Evolutionary conservation across 2,113 vertebrate species (phyloP), one percentile per base, ranked within the genome.

Genomic region (Nematolebias whitei): DNA sequence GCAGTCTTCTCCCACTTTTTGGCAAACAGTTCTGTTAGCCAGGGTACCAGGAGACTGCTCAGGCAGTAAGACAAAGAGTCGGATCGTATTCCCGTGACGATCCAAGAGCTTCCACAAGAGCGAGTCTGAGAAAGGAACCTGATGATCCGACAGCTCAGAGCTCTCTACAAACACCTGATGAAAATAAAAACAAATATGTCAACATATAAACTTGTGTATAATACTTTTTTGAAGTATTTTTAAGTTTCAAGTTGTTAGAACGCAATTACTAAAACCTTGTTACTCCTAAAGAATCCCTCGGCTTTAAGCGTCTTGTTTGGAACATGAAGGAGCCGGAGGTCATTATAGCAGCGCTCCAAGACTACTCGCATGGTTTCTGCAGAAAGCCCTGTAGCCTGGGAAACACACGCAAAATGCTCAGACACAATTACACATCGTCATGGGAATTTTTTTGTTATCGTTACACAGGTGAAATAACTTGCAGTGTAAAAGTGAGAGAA

Each of bases 201-300:
- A 10, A 2, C 10, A 52, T 54, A 20, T 12, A 47, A 47, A 47
- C 32, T 35, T 35, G 5, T 35, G 5, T 35, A 35, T 12, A 43
- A 45, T 45, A n/a, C 5, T 35, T 35, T 35, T 5, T 35, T 5
- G 10, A 24, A 24, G 12, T 12, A 24, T 58, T 58, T 14, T 1
- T 20, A 44, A n/a, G 1, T 29, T 26, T 44, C 41, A n/a, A 44
- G 29, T 18, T 29, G 16, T 1, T 3, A 59, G 11, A 29, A 10
- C 0, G 16, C 24, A 0, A n/a, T 41, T 6, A 39, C 24, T 72
- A n/a, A 23, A 14, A 98, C 98, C 95, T 99, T 99, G 91, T 99
- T 99, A 88, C 97, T 99, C 88, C 98, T 96, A 83, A 99, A 99
- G 82, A 99, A 99, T 2, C 97, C 98, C 83, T 99, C 98, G 0